These are phyloP conservation scores for Hartigia nigra DNA, from an alignment of 2,888 invertebrate genomes.

Conservation along the genomic window DNA sequence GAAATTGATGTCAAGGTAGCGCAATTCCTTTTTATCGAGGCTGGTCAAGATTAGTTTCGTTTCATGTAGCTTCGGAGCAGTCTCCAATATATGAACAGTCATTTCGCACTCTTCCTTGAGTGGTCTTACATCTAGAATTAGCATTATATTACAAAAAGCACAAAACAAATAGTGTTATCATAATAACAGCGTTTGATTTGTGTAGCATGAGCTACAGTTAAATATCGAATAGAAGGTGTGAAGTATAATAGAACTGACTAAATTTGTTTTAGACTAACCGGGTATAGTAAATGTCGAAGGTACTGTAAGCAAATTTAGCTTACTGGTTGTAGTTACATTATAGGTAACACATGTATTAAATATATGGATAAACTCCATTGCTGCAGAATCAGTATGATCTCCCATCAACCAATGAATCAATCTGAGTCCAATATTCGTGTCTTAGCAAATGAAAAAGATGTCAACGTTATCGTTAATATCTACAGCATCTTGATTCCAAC, in stretches of 20 bases:
- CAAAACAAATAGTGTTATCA: neutral
- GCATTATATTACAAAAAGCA: neutral
- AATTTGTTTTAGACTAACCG: conserved; percentile 17
- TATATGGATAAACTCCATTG: conserved; percentile 46
- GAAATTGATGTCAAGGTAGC: conserved; percentile 35
- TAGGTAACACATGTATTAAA: conserved; percentile 48
- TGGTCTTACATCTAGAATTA: conserved; percentile 31
- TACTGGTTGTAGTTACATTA: conserved; percentile 27
- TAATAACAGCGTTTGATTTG: neutral
- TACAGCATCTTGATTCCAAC: neutral
- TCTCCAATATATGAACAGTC: conserved; percentile 34
- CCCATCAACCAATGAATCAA: conserved; percentile 53
- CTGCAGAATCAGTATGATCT: conserved; percentile 35
- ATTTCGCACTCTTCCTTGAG: conserved; percentile 26
- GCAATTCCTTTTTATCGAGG: conserved; percentile 34
- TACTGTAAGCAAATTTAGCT: conserved; percentile 19
- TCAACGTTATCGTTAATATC: neutral
- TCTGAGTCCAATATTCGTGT: conserved; percentile 51
- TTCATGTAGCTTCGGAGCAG: conserved; percentile 27
- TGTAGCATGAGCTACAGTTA: neutral
- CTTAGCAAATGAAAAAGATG: conserved; percentile 30
- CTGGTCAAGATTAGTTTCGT: conserved; percentile 36
- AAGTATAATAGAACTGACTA: neutral
- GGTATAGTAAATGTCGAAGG: conserved; percentile 33
- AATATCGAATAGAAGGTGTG: conserved; percentile 2